Evolutionary conservation across 2,797 vertebrate genomes (phyloP).

Genomic region (Sphenopsis melanotis): DNA sequence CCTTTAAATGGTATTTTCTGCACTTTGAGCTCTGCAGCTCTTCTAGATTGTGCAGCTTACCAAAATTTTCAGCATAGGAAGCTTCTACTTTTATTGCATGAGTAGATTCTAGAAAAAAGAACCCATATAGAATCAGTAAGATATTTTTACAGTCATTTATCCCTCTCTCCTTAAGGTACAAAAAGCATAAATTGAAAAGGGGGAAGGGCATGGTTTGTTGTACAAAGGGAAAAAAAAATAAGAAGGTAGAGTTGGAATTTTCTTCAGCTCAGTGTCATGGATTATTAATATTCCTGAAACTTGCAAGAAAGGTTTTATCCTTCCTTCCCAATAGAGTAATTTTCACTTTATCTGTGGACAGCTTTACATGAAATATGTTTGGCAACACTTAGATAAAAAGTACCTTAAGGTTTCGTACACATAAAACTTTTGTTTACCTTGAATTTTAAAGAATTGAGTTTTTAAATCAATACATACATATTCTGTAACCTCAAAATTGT

Average conservation of each 20-base stretch:
- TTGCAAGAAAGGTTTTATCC: background rate
- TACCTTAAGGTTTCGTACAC: background rate
- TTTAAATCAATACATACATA: background rate
- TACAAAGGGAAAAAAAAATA: background rate
- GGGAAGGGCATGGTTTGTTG: background rate
- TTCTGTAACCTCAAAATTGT: background rate
- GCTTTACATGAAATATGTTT: background rate
- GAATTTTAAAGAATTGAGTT: background rate
- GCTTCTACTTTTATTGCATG: background rate
- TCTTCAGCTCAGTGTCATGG: background rate
- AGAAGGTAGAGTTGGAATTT: background rate
- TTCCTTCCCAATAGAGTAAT: background rate
- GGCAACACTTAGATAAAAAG: background rate
- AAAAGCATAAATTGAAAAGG: background rate
- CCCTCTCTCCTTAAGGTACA: too few species aligned
- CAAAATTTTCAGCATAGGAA: background rate
- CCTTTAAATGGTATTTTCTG: background rate
- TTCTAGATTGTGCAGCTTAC: background rate
- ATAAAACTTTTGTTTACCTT: background rate
- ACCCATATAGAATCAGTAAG: background rate
- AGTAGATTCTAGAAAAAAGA: background rate
- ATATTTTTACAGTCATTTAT: background rate
- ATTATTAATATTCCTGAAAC: background rate
- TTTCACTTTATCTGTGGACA: background rate
- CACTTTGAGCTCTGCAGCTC: background rate